phyloP scores from a whole-genome alignment of 2,888 invertebrate genomes.

The Apodemia zela region DNA sequence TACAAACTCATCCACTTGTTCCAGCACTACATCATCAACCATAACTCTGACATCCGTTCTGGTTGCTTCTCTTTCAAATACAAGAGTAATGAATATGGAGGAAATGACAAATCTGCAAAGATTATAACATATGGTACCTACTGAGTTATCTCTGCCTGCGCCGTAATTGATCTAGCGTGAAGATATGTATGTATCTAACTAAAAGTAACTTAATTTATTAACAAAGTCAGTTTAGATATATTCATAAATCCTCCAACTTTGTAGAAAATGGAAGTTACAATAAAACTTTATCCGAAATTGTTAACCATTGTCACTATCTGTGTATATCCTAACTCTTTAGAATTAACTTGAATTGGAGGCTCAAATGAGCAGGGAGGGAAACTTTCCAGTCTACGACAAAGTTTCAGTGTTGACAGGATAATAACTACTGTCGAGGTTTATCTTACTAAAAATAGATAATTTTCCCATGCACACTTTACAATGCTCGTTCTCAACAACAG shows the following conservation, averaged over 20 bases:
- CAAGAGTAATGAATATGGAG: no score
- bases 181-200: no score
- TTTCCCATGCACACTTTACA: background rate
- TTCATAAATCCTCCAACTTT: background rate
- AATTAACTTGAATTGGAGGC: constrained; percentile 10
- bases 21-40: no score
- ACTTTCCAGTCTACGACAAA: constrained; percentile 17
- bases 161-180: no score
- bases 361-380: constrained; percentile 20
- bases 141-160: no score
- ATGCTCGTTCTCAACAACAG: background rate
- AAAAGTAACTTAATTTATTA: background rate
- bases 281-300: background rate
- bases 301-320: background rate
- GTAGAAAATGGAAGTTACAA: background rate
- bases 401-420: constrained; percentile 18
- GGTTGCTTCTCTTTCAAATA: no score
- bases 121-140: no score
- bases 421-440: constrained; percentile 17
- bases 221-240: background rate
- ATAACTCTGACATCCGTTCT: no score
- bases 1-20: no score
- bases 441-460: background rate
- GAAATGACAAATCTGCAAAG: no score
- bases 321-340: constrained; percentile 1